Conservation (phyloP, 1,140 invertebrate genomes). For the Drosophila saltans region DNA sequence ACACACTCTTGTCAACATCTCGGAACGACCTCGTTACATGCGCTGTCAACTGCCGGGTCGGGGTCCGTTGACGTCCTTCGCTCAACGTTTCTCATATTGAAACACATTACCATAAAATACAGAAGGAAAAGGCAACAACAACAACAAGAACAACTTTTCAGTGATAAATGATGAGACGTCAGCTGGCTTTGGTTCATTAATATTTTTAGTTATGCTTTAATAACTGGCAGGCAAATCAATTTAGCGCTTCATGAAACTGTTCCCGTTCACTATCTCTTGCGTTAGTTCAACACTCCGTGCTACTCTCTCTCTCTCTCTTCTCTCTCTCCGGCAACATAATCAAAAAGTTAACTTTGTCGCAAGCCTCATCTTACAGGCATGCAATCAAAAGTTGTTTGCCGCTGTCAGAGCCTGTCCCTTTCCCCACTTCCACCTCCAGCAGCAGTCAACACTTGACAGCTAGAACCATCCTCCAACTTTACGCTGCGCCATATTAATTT, state of each 20-base stretch:
- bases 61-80: conserved; percentile 45
- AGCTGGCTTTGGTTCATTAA: conserved; percentile 62
- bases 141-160: conserved; percentile 41
- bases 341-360: conserved; percentile 33
- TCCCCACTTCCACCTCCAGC: too few relatives aligned
- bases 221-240: conserved; percentile 73
- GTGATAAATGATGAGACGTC: conserved; percentile 76
- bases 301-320: neutral
- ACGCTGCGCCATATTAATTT: conserved; percentile 2
- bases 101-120: conserved; percentile 65
- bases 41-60: conserved; percentile 46
- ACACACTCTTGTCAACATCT: conserved; percentile 51
- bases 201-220: conserved; percentile 78
- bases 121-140: neutral
- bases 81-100: conserved; percentile 37
- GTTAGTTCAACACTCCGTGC: too few relatives aligned
- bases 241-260: conserved; percentile 69
- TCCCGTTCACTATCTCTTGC: too few relatives aligned
- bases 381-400: conserved; percentile 56
- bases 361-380: conserved; percentile 21
- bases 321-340: conserved; percentile 21
- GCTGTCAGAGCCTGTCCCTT: neutral
- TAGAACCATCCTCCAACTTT: conserved; percentile 22
- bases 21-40: conserved; percentile 53
- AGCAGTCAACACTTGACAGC: neutral